A percentile compares a stretch with the other conserved stretches of the same genome.
These are phyloP conservation scores for Ryuthela nishihirai DNA, from an alignment of 2,888 invertebrate genomes.

Conservation along the genomic window DNA sequence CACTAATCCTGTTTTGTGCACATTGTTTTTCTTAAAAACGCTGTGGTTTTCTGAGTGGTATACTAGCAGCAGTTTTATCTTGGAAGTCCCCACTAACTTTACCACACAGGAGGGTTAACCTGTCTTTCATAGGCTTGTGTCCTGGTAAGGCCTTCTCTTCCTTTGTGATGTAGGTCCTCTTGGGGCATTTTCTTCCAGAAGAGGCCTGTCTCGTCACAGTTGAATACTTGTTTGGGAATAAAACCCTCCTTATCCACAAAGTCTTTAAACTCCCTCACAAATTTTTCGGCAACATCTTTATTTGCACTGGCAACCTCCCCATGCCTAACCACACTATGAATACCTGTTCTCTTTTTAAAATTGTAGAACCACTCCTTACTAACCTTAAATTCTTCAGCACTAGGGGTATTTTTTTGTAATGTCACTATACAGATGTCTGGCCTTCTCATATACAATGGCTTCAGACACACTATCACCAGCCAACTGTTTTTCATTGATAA, in stretches of 20 bases:
- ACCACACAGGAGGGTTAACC: constrained; percentile 11
- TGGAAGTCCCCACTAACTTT: constrained; percentile 10
- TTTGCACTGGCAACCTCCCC: constrained; percentile 24
- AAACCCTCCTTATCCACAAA: constrained; percentile 19
- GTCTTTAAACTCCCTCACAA: constrained; percentile 10
- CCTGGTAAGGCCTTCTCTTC: constrained; percentile 22
- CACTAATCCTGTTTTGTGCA: no score
- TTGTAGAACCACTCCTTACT: constrained; percentile 9
- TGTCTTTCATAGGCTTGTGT: constrained; percentile 33
- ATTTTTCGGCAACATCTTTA: constrained; percentile 6
- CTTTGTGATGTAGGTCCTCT: constrained; percentile 29
- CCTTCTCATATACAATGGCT: no score
- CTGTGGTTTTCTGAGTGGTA: constrained; percentile 11
- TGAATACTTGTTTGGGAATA: constrained; percentile 34
- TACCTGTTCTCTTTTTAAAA: constrained; percentile 15
- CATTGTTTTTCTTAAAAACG: constrained; percentile 16
- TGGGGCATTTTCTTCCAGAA: constrained; percentile 42
- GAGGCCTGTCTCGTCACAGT: constrained; percentile 38
- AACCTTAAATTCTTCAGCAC: constrained; percentile 14
- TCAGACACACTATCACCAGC: no score
- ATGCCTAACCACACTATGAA: constrained; percentile 14
- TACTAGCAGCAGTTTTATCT: no score
- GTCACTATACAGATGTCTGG: no score
- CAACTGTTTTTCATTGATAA: no score
- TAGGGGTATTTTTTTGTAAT: no score